Base-by-base conservation (phyloP, 2,113 vertebrate species). In the Chaetodon trifascialis region DNA sequence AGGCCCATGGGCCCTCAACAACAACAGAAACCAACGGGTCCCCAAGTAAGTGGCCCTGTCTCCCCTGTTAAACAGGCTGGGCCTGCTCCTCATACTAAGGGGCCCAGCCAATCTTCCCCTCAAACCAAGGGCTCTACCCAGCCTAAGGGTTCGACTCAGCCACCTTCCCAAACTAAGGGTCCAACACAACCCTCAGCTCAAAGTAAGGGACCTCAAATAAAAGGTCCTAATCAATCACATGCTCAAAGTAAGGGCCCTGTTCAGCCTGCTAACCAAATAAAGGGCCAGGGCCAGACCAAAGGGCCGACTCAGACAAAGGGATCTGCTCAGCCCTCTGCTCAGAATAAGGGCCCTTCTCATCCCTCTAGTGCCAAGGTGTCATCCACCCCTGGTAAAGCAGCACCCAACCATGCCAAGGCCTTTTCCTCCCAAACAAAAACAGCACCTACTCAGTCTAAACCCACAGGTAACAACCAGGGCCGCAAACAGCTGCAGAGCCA, bases 21-120 rank as follows among this genome's bases (percentile, higher is more conserved):
- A 84, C 92, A 92, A 84, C 93, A 92, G 91, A 95, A 94, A 93
- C 88, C 94, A 87, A 75, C 93, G 86, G 92, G 95, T 90, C 84
- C 94, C 74, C 85, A 95, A 23, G 95, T 95, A 94, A 96, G 88
- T 95, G 92, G 95, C 95, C 62, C 88, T 85, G 58, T 90, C 77
- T 95, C 96, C 5, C 93, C 95, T 19, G 91, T 91, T 14, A 97
- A 95, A 95, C 95, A 95, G 83, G 92, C 94, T 83, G 94, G 89
- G 80, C 92, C 95, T 77, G 85, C 89, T 0, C 92, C 96, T 89
- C 96, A 93, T 79, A 93, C 93, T 80, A 96, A 93, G 88, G 85
- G 91, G 51, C 77, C 84, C 25, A 84, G 85, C 49, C 93, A 94
- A 86, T 54, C 80, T 40, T 76, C 91, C 0, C 95, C 96, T 89